phyloP scores from a whole-genome alignment of 2,797 vertebrate species.

The Podargus strigoides region DNA sequence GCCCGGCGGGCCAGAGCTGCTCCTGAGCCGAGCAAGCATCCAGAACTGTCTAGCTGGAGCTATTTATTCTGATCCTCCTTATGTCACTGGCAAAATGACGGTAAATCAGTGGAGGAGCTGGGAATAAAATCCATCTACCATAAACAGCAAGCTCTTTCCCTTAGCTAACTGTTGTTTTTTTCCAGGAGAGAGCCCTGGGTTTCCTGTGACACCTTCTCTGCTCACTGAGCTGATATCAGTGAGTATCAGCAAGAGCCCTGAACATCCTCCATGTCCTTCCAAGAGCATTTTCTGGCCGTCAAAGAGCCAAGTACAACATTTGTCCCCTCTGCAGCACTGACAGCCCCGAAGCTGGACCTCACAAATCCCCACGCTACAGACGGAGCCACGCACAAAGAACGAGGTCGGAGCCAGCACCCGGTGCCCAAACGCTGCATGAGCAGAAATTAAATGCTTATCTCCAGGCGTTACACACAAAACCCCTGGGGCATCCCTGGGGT shows the following conservation, averaged over 20 bases:
- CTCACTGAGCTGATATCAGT: neutral
- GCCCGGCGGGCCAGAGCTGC: neutral
- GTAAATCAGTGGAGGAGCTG: neutral
- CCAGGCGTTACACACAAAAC: neutral
- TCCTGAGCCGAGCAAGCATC: constrained; percentile 16
- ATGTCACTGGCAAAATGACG: constrained; percentile 7
- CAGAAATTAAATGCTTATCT: neutral
- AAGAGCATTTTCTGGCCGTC: neutral
- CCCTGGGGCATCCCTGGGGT: neutral
- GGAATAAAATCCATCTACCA: neutral
- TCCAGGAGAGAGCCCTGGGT: neutral
- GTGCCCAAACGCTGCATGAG: neutral
- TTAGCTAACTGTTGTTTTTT: neutral
- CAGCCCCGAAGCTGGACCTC: neutral
- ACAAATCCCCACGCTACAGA: accelerated
- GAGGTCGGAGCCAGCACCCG: accelerated
- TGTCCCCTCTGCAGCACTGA: neutral
- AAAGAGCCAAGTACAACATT: neutral
- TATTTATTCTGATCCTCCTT: constrained; percentile 18
- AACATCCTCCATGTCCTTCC: neutral
- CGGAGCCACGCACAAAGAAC: accelerated
- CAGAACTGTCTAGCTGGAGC: constrained; percentile 9
- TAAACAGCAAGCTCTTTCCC: neutral
- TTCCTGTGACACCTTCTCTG: neutral
- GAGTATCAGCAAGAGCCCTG: neutral